Conservation (phyloP, 2,888 invertebrate species). For the Yponomeuta malinellus region DNA sequence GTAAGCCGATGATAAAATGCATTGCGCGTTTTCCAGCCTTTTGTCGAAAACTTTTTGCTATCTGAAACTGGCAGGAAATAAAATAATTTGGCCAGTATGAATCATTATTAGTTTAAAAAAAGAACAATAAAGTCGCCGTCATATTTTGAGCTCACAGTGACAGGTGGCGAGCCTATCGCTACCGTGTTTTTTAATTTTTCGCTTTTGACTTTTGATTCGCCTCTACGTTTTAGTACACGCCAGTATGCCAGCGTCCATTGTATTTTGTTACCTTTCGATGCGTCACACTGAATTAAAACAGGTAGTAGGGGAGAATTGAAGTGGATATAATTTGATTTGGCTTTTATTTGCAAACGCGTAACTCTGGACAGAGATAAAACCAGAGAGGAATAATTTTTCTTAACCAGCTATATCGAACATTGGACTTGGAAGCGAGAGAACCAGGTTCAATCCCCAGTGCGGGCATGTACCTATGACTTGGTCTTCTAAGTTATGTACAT, state of each 20-base stretch:
- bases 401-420: background rate
- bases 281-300: constrained; percentile 7
- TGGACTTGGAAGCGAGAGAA: too few relatives aligned
- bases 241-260: constrained; percentile 12
- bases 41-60: background rate
- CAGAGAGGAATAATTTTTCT: background rate
- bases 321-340: constrained; percentile 22
- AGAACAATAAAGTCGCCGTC: background rate
- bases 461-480: background rate
- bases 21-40: background rate
- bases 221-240: background rate
- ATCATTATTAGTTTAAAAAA: background rate
- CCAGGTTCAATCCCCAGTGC: background rate
- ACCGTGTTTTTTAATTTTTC: background rate
- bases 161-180: background rate
- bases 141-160: background rate
- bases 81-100: background rate
- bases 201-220: background rate
- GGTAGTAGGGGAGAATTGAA: background rate
- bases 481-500: too few relatives aligned
- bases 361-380: background rate
- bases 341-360: background rate
- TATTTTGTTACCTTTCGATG: constrained; percentile 49
- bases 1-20: background rate
- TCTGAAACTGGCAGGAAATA: constrained; percentile 1